A percentile compares a stretch with the other conserved stretches of the same genome.
Evolutionary conservation across 2,797 vertebrate species (phyloP).

Genomic region (Pteronotus mesoamericanus): DNA sequence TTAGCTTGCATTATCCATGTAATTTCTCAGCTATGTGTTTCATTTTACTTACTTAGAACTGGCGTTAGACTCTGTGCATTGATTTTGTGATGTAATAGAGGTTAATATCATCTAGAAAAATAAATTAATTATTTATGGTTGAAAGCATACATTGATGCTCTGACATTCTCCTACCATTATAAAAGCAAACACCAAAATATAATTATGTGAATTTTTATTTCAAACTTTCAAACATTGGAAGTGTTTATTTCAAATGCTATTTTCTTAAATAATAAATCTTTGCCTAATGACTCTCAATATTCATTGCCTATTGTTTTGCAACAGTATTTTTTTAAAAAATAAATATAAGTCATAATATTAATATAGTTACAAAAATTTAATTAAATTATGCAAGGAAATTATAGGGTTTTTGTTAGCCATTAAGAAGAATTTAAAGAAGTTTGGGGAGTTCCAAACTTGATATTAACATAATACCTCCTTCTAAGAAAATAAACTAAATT

Average conservation of each 20-base stretch:
- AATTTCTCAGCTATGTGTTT: background rate
- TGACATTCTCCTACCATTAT: background rate
- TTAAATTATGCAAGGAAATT: background rate
- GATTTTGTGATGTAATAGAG: background rate
- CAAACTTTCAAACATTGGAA: background rate
- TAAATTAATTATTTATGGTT: background rate
- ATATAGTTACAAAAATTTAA: background rate
- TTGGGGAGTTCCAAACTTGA: background rate
- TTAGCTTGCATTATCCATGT: background rate
- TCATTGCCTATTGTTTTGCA: background rate
- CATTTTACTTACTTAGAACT: constrained; percentile 12
- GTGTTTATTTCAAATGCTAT: background rate
- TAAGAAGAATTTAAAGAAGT: background rate
- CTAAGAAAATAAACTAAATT: constrained; percentile 1
- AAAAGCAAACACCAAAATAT: background rate
- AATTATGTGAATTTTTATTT: constrained; percentile 18
- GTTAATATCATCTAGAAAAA: background rate
- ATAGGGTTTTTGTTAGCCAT: background rate
- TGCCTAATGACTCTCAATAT: background rate
- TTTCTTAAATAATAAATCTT: background rate
- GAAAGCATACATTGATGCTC: background rate
- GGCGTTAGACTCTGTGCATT: background rate
- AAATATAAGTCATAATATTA: background rate
- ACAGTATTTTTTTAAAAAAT: background rate
- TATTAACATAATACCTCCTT: background rate